phyloP scores from a whole-genome alignment of 1,140 invertebrate genomes.

The Meloidogyne exigua region DNA sequence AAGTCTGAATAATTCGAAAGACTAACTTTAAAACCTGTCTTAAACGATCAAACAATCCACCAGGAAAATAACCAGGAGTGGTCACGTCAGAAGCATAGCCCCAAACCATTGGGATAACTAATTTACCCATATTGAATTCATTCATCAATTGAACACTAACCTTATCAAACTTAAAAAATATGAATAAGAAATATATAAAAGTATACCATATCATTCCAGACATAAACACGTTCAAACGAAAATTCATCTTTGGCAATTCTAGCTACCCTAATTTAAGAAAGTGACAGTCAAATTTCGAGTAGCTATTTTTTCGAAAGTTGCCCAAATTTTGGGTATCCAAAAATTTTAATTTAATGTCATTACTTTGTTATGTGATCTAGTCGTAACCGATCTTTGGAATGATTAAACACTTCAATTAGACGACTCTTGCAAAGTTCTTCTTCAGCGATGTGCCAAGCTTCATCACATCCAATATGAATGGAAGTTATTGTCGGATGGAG shows the following conservation, averaged over 20 bases:
- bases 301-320: background rate
- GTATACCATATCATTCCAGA: constrained; percentile 51
- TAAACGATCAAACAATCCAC: constrained; percentile 43
- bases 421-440: constrained; percentile 37
- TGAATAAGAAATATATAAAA: constrained; percentile 22
- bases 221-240: constrained; percentile 38
- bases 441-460: constrained; percentile 59
- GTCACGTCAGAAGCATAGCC: constrained; percentile 42
- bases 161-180: constrained; percentile 30
- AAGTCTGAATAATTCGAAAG: background rate
- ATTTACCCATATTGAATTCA: constrained; percentile 19
- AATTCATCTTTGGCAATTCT: constrained; percentile 47
- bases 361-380: constrained; percentile 47
- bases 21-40: constrained; percentile 33
- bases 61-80: constrained; percentile 44
- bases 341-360: background rate
- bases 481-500: constrained; percentile 62
- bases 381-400: constrained; percentile 49
- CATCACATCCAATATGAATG: constrained; percentile 67
- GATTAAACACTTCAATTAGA: constrained; percentile 27
- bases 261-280: constrained; percentile 40
- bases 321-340: background rate
- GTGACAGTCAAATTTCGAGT: background rate
- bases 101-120: constrained; percentile 30
- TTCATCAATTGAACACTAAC: constrained; percentile 45